Evolutionary conservation across 1,140 invertebrate genomes (phyloP).

Genomic region (Bombus balteatus): DNA sequence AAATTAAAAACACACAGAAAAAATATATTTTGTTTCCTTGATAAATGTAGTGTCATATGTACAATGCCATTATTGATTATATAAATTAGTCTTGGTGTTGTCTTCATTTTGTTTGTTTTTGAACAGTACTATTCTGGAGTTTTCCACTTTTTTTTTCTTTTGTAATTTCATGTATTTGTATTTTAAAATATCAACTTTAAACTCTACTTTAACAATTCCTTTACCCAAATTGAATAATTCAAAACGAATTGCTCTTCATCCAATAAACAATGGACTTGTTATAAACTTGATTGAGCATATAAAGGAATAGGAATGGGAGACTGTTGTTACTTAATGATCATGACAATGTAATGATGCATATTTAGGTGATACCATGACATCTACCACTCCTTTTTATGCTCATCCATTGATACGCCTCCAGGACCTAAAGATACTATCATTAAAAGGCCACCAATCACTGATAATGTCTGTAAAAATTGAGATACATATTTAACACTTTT

Average conservation of each 20-base stretch:
- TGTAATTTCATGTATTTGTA: constrained; percentile 30
- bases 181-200: constrained; percentile 36
- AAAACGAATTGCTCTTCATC: constrained; percentile 31
- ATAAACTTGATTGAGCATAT: constrained; percentile 53
- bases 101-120: constrained; percentile 58
- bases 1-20: constrained; percentile 73
- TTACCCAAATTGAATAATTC: constrained; percentile 28
- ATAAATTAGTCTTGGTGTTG: constrained; percentile 75
- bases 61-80: constrained; percentile 76
- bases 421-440: constrained; percentile 99
- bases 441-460: constrained; percentile 98
- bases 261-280: constrained; percentile 29
- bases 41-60: constrained; percentile 77
- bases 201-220: constrained; percentile 27
- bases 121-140: constrained; percentile 49
- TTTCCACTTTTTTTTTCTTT: constrained; percentile 35
- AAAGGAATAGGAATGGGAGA: constrained; percentile 63
- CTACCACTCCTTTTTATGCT: constrained; percentile 99
- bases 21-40: constrained; percentile 73
- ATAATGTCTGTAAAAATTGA: constrained; percentile 90
- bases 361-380: constrained; percentile 29
- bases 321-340: constrained; percentile 47
- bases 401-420: constrained; percentile 99
- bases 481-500: background rate
- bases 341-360: constrained; percentile 55